Base-by-base conservation (phyloP, 2,888 invertebrate genomes). In the Mythimna pallens region DNA sequence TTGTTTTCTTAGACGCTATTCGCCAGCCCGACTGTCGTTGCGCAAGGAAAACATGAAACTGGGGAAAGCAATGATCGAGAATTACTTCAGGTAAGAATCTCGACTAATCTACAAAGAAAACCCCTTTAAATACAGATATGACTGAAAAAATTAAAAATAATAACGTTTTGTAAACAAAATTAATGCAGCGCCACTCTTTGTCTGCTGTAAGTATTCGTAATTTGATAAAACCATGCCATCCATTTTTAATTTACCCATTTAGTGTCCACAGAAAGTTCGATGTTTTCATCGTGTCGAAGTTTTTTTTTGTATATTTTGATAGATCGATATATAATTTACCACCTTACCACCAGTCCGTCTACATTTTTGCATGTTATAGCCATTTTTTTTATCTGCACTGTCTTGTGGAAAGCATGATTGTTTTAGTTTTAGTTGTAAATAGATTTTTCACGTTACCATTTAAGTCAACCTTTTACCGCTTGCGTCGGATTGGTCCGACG, bases 41-140 rank as follows among this genome's bases (percentile, higher is more conserved):
- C 97, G 98, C 94, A 98, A 98, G 96, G 97, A 97, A 88, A 98
- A 98, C 94, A 97, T 98, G 96, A 98, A 97, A 97, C 97, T 98
- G 91, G 97, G 98, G 88, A 97, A 98, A 92, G 98, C 98, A 93
- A 97, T 98, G 93, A 97, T 98, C 95, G 98, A 98, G 96, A 98
- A 97, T 96, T 98, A 97, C 92, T 97, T 98, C 96, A 98, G 98
- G 98, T 98, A 97, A 97, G 97, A 86, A 83, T 82, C 78, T 74
- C 67, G 73, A 61, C 65, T 52, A 74, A 65, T 36, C 67, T 54
- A 25, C 22, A 2, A 57, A 65, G 7, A 65, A 63, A 58, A 74
- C 4, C 64, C 66, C n/a, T 61, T 54, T 4, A 20, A 65, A 34
- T 47, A 8, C 3, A 50, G 8, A 5, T 5, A 17, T 43, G 6